A percentile compares a stretch with the other conserved stretches of the same genome.
These are phyloP conservation scores for Sardinella longiceps DNA, from an alignment of 2,797 vertebrate genomes.

Conservation along the genomic window DNA sequence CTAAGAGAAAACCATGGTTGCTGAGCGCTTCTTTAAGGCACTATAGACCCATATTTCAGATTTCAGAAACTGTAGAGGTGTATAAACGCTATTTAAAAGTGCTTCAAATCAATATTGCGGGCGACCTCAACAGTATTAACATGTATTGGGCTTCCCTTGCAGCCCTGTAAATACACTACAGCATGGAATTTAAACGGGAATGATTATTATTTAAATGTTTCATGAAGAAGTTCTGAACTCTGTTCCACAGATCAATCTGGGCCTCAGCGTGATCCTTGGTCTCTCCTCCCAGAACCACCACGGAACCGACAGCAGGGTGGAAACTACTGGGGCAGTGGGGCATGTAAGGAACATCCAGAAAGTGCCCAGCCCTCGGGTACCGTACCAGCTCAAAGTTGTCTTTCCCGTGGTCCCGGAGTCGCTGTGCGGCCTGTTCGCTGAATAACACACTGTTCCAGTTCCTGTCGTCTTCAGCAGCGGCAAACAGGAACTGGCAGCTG, in stretches of 20 bases:
- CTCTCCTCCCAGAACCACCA: conserved; percentile 81
- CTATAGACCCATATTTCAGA: too few species aligned
- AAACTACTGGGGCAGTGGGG: conserved; percentile 75
- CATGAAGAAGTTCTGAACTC: conserved; percentile 81
- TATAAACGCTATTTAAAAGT: too few species aligned
- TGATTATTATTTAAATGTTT: conserved; percentile 67
- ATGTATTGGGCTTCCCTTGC: not conserved
- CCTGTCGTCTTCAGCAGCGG: conserved; percentile 68
- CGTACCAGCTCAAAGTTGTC: conserved; percentile 78
- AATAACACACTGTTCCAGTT: conserved; percentile 84
- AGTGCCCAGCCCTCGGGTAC: conserved; percentile 86
- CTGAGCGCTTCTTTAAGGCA: too few species aligned
- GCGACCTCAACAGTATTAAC: too few species aligned
- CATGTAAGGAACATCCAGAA: conserved; percentile 85
- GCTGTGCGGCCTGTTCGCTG: conserved; percentile 74
- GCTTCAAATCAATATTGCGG: too few species aligned
- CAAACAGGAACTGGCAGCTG: conserved; percentile 70
- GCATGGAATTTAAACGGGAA: too few species aligned
- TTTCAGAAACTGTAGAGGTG: too few species aligned
- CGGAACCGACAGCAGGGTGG: conserved; percentile 64
- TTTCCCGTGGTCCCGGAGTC: conserved; percentile 77
- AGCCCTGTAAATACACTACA: too few species aligned
- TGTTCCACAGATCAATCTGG: conserved; percentile 84
- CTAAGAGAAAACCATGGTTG: too few species aligned
- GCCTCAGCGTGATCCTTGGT: conserved; percentile 79